A percentile compares a stretch with the other conserved stretches of the same genome.
Evolutionary conservation across 2,113 vertebrate genomes (phyloP).

Genomic region (Dinomys branickii): DNA sequence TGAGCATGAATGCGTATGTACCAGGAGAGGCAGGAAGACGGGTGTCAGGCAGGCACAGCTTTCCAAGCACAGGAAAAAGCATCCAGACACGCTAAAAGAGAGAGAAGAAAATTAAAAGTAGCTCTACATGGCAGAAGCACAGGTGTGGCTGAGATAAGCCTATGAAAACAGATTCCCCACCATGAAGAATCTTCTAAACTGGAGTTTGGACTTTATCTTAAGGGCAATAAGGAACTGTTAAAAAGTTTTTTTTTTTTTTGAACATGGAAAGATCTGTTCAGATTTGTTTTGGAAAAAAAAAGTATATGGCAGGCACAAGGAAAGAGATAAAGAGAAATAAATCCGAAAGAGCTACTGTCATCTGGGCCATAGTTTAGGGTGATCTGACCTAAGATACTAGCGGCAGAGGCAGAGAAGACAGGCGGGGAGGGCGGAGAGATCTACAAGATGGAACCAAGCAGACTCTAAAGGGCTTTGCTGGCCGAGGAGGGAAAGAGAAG

Average conservation of each 20-base stretch:
- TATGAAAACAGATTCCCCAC: not conserved
- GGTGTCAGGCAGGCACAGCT: not conserved
- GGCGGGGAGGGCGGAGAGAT: not conserved
- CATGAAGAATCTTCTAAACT: not conserved
- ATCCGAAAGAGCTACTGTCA: not conserved
- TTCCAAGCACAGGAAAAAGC: not conserved
- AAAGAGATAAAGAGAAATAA: not conserved
- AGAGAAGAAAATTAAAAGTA: not conserved
- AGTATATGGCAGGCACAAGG: not conserved
- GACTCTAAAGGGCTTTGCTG: not conserved
- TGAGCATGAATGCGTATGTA: not conserved
- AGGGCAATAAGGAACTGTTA: conserved; percentile 41
- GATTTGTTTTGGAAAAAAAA: conserved; percentile 38
- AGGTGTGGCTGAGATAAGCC: not conserved
- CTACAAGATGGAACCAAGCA: not conserved
- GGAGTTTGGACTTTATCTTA: not conserved
- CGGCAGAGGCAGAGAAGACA: not conserved
- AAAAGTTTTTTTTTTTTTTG: not conserved
- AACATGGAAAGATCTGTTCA: conserved; percentile 3
- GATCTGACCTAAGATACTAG: not conserved
- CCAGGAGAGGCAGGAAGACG: not conserved
- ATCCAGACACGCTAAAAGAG: not conserved
- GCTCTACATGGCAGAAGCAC: not conserved
- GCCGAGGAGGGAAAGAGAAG: not conserved
- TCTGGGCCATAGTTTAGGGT: not conserved